Percentiles rank a stretch among this genome's conserved stretches.
Evolutionary conservation across 2,888 invertebrate species (phyloP).

Genomic region (Brachynemurus nebulosus): DNA sequence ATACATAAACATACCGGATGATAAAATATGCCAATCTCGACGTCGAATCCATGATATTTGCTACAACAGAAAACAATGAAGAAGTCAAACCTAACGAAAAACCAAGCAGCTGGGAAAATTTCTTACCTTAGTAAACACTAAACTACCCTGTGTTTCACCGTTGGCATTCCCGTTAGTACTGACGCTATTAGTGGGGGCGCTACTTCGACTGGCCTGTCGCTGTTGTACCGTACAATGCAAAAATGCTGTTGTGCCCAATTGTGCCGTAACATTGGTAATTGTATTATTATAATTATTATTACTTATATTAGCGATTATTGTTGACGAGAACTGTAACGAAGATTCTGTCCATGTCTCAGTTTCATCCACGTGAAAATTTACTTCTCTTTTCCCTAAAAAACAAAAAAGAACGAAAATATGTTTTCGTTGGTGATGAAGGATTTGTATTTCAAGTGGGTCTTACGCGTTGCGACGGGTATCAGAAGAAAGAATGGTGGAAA

Average conservation of each 20-base stretch:
- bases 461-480: background rate
- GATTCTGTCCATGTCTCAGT: too few relatives aligned
- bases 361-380: too few relatives aligned
- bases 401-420: too few relatives aligned
- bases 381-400: too few relatives aligned
- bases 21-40: slow-evolving; percentile 87
- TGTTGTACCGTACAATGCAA: slow-evolving; percentile 66
- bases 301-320: too few relatives aligned
- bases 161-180: too few relatives aligned
- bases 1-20: slow-evolving; percentile 79
- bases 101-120: too few relatives aligned
- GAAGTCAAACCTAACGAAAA: too few relatives aligned
- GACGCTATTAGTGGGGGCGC: slow-evolving; percentile 31
- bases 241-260: slow-evolving; percentile 64
- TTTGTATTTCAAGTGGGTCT: too few relatives aligned
- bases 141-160: background rate
- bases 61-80: slow-evolving; percentile 35
- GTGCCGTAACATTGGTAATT: slow-evolving; percentile 45
- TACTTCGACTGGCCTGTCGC: slow-evolving; percentile 51
- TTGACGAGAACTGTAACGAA: too few relatives aligned
- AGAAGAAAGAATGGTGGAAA: background rate
- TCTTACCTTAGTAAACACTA: background rate
- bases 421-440: too few relatives aligned
- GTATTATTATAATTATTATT: slow-evolving; percentile 1
- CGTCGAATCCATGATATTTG: slow-evolving; percentile 88